These are phyloP conservation scores for Orchestia grillus DNA, from an alignment of 1,140 invertebrate genomes.

Conservation along the genomic window DNA sequence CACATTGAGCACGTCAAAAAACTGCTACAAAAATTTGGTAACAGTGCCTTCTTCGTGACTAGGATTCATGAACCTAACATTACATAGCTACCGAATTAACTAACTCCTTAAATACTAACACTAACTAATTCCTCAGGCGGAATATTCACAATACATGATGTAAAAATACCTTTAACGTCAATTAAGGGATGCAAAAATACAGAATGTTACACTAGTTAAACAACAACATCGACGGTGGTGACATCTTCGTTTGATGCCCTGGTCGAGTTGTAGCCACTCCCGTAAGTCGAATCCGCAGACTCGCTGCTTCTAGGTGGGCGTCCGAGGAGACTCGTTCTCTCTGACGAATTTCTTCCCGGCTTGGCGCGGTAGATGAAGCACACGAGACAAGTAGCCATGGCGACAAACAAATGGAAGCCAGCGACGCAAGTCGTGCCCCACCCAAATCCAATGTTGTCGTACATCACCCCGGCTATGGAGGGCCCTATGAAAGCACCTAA, in stretches of 20 bases:
- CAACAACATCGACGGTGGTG: background rate
- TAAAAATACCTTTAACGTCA: background rate
- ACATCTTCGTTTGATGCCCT: background rate
- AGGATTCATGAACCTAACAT: background rate
- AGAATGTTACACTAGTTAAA: background rate
- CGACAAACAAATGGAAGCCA: slow-evolving; percentile 62
- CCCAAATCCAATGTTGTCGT: slow-evolving; percentile 81
- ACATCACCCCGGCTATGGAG: slow-evolving; percentile 82
- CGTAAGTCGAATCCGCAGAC: slow-evolving; percentile 59
- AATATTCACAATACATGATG: background rate
- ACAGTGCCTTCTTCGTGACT: background rate
- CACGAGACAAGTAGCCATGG: slow-evolving; percentile 45
- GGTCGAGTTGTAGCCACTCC: slow-evolving; percentile 22
- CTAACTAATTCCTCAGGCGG: background rate
- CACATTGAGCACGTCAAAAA: background rate
- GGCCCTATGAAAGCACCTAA: slow-evolving; percentile 87
- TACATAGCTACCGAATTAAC: background rate
- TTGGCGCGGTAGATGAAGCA: slow-evolving; percentile 52
- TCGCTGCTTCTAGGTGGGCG: slow-evolving; percentile 55
- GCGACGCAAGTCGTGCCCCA: slow-evolving; percentile 80
- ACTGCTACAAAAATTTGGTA: background rate
- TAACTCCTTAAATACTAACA: background rate
- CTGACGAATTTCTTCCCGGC: slow-evolving; percentile 1
- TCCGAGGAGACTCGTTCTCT: slow-evolving; percentile 62
- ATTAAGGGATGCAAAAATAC: background rate